phyloP scores from a whole-genome alignment of 2,113 vertebrate genomes.

The Rostratula benghalensis region DNA sequence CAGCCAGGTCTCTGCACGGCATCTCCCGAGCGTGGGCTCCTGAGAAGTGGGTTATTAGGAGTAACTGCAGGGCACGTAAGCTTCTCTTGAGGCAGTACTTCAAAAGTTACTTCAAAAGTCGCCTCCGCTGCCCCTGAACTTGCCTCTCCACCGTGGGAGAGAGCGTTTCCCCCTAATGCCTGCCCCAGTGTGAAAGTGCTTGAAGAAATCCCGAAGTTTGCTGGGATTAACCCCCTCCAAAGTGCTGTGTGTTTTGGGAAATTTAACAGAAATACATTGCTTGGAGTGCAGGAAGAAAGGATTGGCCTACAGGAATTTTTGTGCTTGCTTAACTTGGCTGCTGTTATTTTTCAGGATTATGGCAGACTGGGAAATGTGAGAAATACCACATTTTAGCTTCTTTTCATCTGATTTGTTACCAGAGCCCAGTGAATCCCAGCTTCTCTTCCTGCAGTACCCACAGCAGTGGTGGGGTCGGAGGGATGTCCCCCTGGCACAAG shows the following conservation, averaged over 20 bases:
- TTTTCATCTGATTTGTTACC: not conserved
- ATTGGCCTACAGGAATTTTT: not conserved
- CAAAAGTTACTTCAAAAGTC: not conserved
- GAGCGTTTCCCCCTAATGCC: not conserved
- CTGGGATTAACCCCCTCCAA: not conserved
- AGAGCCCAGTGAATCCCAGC: not conserved
- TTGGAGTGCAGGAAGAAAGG: not conserved
- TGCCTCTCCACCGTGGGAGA: not conserved
- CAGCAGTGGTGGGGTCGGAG: not conserved
- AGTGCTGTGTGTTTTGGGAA: not conserved
- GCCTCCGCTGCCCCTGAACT: not conserved
- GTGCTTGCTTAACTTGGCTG: not conserved
- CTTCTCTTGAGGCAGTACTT: not conserved
- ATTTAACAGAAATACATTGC: not conserved
- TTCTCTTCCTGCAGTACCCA: not conserved
- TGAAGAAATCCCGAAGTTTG: rapidly evolving
- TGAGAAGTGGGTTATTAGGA: not conserved
- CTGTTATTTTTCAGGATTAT: not conserved
- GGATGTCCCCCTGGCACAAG: not conserved
- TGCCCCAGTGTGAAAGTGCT: not conserved
- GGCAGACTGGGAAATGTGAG: not conserved
- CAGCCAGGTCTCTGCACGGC: constrained; percentile 4
- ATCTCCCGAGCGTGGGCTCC: not conserved
- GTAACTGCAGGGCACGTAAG: not conserved
- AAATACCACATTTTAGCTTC: not conserved